Conservation (phyloP, 2,888 invertebrate species). For the Stenichneumon culpator region DNA sequence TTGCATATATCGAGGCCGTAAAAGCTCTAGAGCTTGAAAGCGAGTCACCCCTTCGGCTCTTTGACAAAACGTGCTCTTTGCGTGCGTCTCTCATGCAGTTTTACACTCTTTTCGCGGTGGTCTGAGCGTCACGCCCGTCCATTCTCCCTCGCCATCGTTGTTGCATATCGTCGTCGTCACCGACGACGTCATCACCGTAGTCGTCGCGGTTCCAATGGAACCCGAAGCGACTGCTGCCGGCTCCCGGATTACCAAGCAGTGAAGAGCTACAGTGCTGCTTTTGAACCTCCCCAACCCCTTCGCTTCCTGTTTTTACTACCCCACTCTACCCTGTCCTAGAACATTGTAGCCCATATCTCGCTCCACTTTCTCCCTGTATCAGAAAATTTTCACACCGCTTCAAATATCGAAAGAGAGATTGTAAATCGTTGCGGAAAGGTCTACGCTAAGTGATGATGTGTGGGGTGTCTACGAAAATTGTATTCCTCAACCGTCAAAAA, state of each 20-base stretch:
- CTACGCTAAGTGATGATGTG: background rate
- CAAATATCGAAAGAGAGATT: slow-evolving; percentile 15
- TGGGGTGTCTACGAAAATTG: background rate
- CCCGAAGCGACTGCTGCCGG: slow-evolving; percentile 48
- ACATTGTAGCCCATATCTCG: slow-evolving; percentile 13
- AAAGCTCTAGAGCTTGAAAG: slow-evolving; percentile 67
- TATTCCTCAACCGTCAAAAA: background rate
- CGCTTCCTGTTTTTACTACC: slow-evolving; percentile 23
- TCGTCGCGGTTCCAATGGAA: slow-evolving; percentile 60
- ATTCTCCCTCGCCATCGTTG: slow-evolving; percentile 31
- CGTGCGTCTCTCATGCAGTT: slow-evolving; percentile 48
- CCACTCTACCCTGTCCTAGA: slow-evolving; percentile 1
- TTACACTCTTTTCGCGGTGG: slow-evolving; percentile 53
- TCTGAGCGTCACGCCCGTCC: slow-evolving; percentile 50
- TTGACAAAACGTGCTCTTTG: slow-evolving; percentile 61
- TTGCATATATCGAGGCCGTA: slow-evolving; percentile 55
- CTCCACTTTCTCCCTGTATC: slow-evolving; percentile 7
- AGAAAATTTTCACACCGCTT: slow-evolving; percentile 14
- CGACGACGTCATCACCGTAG: slow-evolving; percentile 18
- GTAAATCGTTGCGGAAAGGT: background rate
- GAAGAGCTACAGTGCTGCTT: slow-evolving; percentile 59
- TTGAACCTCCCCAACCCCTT: slow-evolving; percentile 49
- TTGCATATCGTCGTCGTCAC: slow-evolving; percentile 42
- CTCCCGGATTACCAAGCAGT: slow-evolving; percentile 55
- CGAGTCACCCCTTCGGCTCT: slow-evolving; percentile 62